phyloP scores from a whole-genome alignment of 2,797 vertebrate species.

The Danio kyathit region DNA sequence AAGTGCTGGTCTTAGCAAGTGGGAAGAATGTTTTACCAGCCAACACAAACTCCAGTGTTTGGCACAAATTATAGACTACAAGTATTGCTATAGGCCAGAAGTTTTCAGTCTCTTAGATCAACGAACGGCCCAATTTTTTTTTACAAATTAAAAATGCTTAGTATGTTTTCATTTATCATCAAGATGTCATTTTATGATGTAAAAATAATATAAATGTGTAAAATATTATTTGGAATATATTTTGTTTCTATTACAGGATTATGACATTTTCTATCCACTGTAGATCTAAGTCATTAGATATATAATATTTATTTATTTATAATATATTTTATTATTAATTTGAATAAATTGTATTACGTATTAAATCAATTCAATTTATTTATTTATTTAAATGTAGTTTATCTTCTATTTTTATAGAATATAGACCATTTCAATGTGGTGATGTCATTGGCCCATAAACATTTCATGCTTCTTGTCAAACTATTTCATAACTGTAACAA shows the following conservation, averaged over 20 bases:
- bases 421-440: too few species aligned
- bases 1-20: neutral
- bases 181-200: neutral
- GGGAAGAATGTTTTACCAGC: slow-evolving; percentile 15
- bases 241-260: neutral
- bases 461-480: too few species aligned
- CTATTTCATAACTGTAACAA: too few species aligned
- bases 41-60: neutral
- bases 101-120: neutral
- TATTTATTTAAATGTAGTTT: too few species aligned
- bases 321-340: too few species aligned
- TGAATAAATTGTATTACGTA: neutral
- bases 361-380: neutral
- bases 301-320: too few species aligned
- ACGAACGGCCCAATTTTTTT: neutral
- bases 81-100: neutral
- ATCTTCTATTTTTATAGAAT: neutral
- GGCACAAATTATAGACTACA: neutral
- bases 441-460: too few species aligned
- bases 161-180: neutral
- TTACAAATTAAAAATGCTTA: too few species aligned
- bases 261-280: neutral
- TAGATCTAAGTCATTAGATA: neutral
- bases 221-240: neutral
- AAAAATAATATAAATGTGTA: neutral